A percentile compares a stretch with the other conserved stretches of the same genome.
phyloP scores from a whole-genome alignment of 1,140 invertebrate genomes.

The Diorhabda elongata region DNA sequence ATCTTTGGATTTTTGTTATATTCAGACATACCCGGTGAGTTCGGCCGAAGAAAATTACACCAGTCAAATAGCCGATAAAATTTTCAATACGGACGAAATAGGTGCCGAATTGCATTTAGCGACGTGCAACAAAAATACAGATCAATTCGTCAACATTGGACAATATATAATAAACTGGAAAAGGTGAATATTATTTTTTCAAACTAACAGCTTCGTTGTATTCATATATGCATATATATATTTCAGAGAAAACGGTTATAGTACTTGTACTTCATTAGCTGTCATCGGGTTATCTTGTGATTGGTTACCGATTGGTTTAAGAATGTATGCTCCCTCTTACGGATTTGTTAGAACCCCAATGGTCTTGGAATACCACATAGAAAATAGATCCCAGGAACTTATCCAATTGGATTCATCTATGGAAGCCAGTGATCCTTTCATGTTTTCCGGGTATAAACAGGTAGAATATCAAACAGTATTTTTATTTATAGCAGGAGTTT shows the following conservation, averaged over 20 bases:
- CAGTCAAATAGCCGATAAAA: constrained; percentile 41
- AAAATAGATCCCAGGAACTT: constrained; percentile 67
- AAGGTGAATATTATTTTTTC: constrained; percentile 51
- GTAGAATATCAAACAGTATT: constrained; percentile 46
- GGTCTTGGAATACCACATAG: constrained; percentile 65
- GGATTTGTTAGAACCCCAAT: constrained; percentile 69
- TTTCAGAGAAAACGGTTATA: constrained; percentile 32
- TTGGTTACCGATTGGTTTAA: constrained; percentile 66
- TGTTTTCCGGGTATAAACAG: constrained; percentile 88
- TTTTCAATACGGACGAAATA: constrained; percentile 49
- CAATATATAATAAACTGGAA: constrained; percentile 73
- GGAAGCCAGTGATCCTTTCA: constrained; percentile 80
- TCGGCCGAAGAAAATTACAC: constrained; percentile 41
- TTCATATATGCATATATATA: neutral
- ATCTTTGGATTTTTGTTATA: constrained; percentile 18
- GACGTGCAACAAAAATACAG: constrained; percentile 41
- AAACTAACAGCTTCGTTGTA: no score
- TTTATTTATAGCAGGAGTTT: neutral
- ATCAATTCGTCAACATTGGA: constrained; percentile 50
- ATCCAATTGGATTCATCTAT: constrained; percentile 70
- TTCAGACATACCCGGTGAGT: constrained; percentile 30
- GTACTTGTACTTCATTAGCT: constrained; percentile 51
- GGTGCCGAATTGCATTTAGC: constrained; percentile 53
- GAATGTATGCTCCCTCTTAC: constrained; percentile 68
- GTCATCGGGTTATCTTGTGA: constrained; percentile 59